phyloP scores from a whole-genome alignment of 2,113 vertebrate genomes.

The Nothoprocta perdicaria region DNA sequence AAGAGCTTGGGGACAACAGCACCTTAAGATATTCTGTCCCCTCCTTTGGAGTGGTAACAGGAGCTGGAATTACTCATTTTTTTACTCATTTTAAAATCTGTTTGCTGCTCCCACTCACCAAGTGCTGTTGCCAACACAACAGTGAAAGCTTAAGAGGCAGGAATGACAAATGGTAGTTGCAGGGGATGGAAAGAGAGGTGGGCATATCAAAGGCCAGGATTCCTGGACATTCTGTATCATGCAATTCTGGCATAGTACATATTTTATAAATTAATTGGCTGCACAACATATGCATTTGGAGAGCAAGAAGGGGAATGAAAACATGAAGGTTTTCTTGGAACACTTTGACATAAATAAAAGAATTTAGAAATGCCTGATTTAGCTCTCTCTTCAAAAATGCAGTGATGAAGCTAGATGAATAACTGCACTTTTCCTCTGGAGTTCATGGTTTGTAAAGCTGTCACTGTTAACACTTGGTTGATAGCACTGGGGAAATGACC shows the following conservation, averaged over 20 bases:
- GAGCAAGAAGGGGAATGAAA: not conserved
- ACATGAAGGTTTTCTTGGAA: not conserved
- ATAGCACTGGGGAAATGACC: conserved; percentile 57
- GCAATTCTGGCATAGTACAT: not conserved
- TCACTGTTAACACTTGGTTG: conserved; percentile 34
- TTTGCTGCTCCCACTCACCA: not conserved
- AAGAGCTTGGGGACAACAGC: not conserved
- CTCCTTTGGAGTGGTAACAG: not conserved
- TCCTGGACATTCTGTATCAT: not conserved
- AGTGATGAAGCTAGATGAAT: conserved; percentile 32
- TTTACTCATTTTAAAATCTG: not conserved
- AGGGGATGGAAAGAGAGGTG: not conserved
- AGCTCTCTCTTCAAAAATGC: not conserved
- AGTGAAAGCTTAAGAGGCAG: not conserved
- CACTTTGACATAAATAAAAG: not conserved
- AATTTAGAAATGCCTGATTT: conserved; percentile 14
- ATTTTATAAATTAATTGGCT: not conserved
- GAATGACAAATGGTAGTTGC: not conserved
- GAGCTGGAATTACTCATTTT: not conserved
- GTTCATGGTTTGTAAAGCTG: conserved; percentile 46
- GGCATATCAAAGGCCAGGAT: not conserved
- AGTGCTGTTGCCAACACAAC: not conserved
- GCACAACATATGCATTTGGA: not conserved
- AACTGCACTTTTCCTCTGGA: conserved; percentile 33
- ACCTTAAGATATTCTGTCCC: not conserved